A percentile compares a stretch with the other conserved stretches of the same genome.
Evolutionary conservation across 2,797 vertebrate genomes (phyloP).

Genomic region (Chiroxiphia lanceolata): DNA sequence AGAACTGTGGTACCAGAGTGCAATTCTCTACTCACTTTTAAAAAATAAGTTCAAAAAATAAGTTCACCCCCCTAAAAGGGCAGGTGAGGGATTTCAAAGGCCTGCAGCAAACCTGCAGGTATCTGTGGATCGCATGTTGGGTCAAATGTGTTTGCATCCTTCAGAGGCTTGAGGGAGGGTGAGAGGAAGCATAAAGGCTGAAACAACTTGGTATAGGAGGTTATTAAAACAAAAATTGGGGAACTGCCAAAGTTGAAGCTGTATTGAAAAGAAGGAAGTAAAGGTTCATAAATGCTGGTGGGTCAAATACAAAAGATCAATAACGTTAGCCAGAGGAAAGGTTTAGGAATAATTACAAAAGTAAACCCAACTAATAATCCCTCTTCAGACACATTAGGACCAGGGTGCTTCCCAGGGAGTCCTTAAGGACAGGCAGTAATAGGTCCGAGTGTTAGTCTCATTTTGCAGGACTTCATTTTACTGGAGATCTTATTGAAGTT

Average conservation of each 20-base stretch:
- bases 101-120: not conserved
- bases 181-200: not conserved
- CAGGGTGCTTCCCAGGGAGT: not conserved
- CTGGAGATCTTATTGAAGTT: not conserved
- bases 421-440: not conserved
- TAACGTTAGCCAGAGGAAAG: not conserved
- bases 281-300: not conserved
- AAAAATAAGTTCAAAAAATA: not conserved
- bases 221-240: not conserved
- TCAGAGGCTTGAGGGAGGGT: not conserved
- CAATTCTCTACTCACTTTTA: not conserved
- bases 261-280: not conserved
- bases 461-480: not conserved
- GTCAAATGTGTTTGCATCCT: not conserved
- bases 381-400: not conserved
- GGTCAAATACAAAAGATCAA: not conserved
- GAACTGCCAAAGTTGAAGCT: not conserved
- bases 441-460: not conserved
- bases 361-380: not conserved
- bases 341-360: not conserved
- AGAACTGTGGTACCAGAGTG: not conserved
- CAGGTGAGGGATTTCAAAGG: not conserved
- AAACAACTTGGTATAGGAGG: not conserved
- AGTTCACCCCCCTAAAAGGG: not conserved
- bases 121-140: not conserved